Evolutionary conservation across 2,888 invertebrate genomes (phyloP).

Genomic region (Drosophila anceps): DNA sequence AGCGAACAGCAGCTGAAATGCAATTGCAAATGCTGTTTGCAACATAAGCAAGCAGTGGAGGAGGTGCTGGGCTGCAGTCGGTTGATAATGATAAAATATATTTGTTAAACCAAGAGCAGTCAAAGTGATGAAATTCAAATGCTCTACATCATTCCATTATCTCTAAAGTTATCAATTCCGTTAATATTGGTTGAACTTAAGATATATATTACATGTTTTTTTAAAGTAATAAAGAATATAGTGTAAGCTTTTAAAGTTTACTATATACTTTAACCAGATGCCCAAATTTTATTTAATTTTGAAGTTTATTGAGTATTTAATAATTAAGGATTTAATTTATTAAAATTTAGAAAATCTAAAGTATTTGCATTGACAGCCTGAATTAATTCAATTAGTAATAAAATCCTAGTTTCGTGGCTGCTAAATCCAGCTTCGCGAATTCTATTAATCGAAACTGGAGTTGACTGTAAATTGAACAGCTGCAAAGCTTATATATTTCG

Average conservation of each 20-base stretch:
- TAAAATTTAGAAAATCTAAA: not conserved
- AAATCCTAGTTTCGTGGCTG: not conserved
- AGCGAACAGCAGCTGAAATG: constrained; percentile 53
- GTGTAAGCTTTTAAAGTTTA: too few species aligned
- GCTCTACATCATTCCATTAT: not conserved
- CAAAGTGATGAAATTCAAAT: constrained; percentile 11
- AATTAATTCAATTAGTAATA: not conserved
- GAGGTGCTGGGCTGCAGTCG: constrained; percentile 9
- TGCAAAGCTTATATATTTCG: not conserved
- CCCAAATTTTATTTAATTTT: too few species aligned
- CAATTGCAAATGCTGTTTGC: constrained; percentile 60
- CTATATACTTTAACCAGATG: too few species aligned
- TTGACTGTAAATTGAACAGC: not conserved
- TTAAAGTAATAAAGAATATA: too few species aligned
- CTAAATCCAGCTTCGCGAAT: not conserved
- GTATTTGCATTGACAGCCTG: not conserved
- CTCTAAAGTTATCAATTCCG: not conserved
- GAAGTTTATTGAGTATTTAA: too few species aligned
- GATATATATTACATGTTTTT: too few species aligned
- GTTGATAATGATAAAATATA: constrained; percentile 65
- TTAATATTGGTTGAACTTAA: not conserved
- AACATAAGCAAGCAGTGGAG: not conserved
- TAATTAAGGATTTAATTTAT: too few species aligned
- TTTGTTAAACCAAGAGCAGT: constrained; percentile 24
- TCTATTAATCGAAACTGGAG: not conserved